Percentiles rank a stretch among this genome's conserved stretches.
phyloP scores from a whole-genome alignment of 2,113 vertebrate genomes.

The Leptobrachium leishanense region DNA sequence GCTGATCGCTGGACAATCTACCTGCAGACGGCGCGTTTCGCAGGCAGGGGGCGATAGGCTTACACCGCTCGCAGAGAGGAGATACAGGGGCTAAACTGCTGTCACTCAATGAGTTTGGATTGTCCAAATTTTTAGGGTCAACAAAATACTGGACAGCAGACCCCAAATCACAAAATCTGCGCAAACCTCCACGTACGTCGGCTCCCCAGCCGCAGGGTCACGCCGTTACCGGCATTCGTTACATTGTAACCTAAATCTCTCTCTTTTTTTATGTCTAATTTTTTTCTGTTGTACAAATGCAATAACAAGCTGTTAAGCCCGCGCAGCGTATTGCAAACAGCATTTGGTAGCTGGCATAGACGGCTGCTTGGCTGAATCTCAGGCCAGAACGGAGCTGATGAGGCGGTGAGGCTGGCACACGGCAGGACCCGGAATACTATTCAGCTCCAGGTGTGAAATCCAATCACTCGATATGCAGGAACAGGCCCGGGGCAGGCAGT shows the following conservation, averaged over 20 bases:
- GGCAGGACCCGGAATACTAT: conserved; percentile 17
- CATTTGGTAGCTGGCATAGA: conserved; percentile 31
- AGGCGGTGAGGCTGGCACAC: conserved; percentile 22
- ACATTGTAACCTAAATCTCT: conserved; percentile 26
- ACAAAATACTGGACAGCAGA: neutral
- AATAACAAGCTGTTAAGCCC: conserved; percentile 47
- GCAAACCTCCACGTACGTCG: too few species aligned
- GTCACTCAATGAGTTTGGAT: too few species aligned
- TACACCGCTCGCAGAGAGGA: conserved; percentile 58
- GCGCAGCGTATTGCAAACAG: conserved; percentile 36
- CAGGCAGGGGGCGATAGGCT: conserved; percentile 61
- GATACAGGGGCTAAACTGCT: conserved; percentile 54
- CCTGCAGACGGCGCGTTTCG: conserved; percentile 67
- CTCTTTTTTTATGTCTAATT: conserved; percentile 40
- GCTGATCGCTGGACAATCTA: conserved; percentile 67
- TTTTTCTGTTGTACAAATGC: conserved; percentile 49
- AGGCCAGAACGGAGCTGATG: conserved; percentile 15
- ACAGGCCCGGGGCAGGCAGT: neutral
- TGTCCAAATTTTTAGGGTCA: conserved; percentile 27
- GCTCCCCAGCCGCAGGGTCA: neutral
- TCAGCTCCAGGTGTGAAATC: conserved; percentile 36
- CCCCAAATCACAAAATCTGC: too few species aligned
- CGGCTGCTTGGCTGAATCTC: conserved; percentile 16
- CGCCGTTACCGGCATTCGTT: neutral
- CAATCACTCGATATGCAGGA: conserved; percentile 8